Evolutionary conservation across 2,888 invertebrate genomes (phyloP), one percentile per base, ranked within the genome.

Genomic region (Balanococcus diminutus): DNA sequence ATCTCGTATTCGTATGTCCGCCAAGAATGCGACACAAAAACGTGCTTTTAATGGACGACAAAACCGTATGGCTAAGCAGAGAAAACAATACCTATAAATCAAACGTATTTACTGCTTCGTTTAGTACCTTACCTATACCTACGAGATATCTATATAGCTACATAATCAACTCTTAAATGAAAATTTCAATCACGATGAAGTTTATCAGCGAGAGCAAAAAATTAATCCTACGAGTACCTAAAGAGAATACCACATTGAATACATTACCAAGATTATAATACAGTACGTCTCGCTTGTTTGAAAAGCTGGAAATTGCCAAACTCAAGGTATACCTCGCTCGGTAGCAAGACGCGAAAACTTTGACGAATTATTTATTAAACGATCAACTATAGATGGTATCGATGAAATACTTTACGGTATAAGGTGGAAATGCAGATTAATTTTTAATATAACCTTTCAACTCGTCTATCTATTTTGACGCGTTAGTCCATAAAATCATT

Each of bases 391-490:
- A 32, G 75, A 19, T 36, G 32, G 28, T 56, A 31, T 72, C 72
- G 75, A 79, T 32, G 32, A 79, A 79, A 79, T 79, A n/a, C n/a
- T 79, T 19, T 36, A 67, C 16, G 4, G 16, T 67, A 67, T 28
- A 25, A 9, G 36, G n/a, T 19, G 31, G 32, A 79, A 36, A 79
- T 36, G 36, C 75, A 31, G 75, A 79, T 79, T 79, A 79, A 79
- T 79, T 79, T 79, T 79, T 79, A 79, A 79, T 79, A 79, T 79
- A 79, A 36, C 28, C 75, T 79, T 79, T 79, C 75, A 79, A 79
- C 75, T 79, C 75, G 75, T 36, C 75, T 79, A 79, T 79, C 36
- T 79, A 36, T 79, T n/a, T 36, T 79, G 75, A 79, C 75, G 67
- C 67, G 75, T 9, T 6, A 79, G 75, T 36, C 75, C 36, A 79